These are phyloP conservation scores for Adrianichthys oophorus DNA, from an alignment of 2,797 vertebrate species.

Conservation along the genomic window DNA sequence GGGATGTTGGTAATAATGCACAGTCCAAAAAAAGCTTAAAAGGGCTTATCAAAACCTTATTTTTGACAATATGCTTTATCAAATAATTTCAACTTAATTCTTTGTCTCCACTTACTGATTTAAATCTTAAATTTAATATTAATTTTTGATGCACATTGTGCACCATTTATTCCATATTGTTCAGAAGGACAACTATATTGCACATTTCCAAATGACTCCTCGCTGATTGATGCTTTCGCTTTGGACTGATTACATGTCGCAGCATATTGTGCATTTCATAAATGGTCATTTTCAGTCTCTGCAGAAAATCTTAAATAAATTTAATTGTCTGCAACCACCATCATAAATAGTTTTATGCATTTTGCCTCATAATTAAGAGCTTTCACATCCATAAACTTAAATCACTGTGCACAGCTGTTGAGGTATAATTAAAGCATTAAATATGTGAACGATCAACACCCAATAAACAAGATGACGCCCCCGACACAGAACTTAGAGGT, in stretches of 20 bases:
- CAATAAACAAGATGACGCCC: conserved; percentile 80
- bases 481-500: conserved; percentile 71
- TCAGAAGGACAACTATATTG: conserved; percentile 31
- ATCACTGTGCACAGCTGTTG: conserved; percentile 85
- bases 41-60: no score
- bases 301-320: conserved; percentile 85
- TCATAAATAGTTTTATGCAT: conserved; percentile 84
- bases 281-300: conserved; percentile 75
- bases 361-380: conserved; percentile 87
- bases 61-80: no score
- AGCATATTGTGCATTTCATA: conserved; percentile 65
- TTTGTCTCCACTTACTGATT: no score
- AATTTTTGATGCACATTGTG: neutral
- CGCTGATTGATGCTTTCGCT: conserved; percentile 61
- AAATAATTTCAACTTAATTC: no score
- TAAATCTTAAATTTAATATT: no score
- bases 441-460: conserved; percentile 84
- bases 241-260: conserved; percentile 61
- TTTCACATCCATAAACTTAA: conserved; percentile 86
- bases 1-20: no score
- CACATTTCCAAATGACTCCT: conserved; percentile 27
- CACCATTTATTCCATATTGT: neutral
- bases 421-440: conserved; percentile 87
- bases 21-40: no score
- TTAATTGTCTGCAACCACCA: conserved; percentile 86